A percentile compares a stretch with the other conserved stretches of the same genome.
Conservation (phyloP, 1,140 invertebrate species). For the Helicoverpa armigera region DNA sequence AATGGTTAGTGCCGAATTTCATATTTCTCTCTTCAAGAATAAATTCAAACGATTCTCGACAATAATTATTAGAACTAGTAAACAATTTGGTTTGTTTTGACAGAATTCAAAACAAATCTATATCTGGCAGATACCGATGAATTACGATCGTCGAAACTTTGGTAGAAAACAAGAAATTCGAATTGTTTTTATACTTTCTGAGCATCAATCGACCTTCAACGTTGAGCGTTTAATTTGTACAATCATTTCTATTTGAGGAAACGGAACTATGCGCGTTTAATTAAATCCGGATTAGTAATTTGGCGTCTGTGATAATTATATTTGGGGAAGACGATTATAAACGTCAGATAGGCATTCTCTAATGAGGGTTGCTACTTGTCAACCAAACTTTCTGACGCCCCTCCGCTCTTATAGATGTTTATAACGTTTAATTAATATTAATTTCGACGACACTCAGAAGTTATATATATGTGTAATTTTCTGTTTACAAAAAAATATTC, state of each 20-base stretch:
- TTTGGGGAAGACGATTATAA: conserved; percentile 40
- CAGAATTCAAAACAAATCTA: conserved; percentile 30
- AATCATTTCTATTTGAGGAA: conserved; percentile 45
- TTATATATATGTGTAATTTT: conserved; percentile 6
- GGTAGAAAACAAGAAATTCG: background rate
- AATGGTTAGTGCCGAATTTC: conserved; percentile 5
- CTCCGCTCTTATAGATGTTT: conserved; percentile 19
- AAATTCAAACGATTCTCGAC: conserved; percentile 6
- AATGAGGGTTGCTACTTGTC: conserved; percentile 46
- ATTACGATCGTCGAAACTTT: background rate
- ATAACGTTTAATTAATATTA: conserved; percentile 31
- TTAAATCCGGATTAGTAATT: conserved; percentile 55
- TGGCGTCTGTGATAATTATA: conserved; percentile 47
- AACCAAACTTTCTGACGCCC: conserved; percentile 22
- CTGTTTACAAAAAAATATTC: background rate
- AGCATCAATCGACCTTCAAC: background rate
- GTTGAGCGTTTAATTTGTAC: conserved; percentile 21
- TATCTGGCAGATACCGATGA: background rate
- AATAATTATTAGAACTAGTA: background rate
- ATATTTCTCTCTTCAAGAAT: conserved; percentile 12
- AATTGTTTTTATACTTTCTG: background rate
- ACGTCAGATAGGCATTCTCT: conserved; percentile 45
- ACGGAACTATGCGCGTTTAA: conserved; percentile 40
- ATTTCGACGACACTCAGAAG: conserved; percentile 9
- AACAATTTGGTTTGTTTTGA: conserved; percentile 10